Evolutionary conservation across 2,797 vertebrate species (phyloP).

Genomic region (Tympanoctomys barrerae): DNA sequence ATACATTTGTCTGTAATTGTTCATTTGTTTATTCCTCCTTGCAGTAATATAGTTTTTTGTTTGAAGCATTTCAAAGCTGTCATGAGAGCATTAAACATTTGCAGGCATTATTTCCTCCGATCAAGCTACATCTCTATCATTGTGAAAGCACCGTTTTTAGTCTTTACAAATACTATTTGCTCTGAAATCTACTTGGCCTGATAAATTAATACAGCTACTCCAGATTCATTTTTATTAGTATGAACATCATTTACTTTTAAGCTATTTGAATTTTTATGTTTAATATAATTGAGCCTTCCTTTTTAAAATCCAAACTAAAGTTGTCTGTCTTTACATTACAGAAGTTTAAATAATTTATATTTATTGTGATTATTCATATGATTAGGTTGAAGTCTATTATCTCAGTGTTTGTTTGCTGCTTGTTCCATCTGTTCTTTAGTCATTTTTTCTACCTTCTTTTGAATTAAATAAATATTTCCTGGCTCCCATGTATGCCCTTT

Average conservation of each 20-base stretch:
- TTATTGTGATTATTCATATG: background rate
- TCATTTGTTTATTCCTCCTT: background rate
- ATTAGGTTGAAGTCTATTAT: background rate
- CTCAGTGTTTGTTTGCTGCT: background rate
- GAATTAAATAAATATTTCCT: background rate
- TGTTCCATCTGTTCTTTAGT: background rate
- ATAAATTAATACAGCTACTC: background rate
- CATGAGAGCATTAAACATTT: background rate
- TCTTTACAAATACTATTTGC: background rate
- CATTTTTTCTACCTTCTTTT: background rate
- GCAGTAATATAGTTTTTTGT: background rate
- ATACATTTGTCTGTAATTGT: background rate
- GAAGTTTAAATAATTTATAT: background rate
- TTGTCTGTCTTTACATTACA: background rate
- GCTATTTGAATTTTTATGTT: background rate
- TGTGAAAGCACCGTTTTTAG: background rate
- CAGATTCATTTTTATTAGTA: background rate
- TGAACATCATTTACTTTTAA: background rate
- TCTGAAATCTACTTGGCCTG: background rate
- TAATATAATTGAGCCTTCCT: background rate
- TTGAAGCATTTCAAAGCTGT: background rate
- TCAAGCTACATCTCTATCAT: background rate
- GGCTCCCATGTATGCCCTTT: background rate
- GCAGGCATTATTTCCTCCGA: background rate
- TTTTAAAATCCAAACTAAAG: background rate